Base-by-base conservation (phyloP, 1,140 invertebrate species). In the Sesamia nonagrioides region DNA sequence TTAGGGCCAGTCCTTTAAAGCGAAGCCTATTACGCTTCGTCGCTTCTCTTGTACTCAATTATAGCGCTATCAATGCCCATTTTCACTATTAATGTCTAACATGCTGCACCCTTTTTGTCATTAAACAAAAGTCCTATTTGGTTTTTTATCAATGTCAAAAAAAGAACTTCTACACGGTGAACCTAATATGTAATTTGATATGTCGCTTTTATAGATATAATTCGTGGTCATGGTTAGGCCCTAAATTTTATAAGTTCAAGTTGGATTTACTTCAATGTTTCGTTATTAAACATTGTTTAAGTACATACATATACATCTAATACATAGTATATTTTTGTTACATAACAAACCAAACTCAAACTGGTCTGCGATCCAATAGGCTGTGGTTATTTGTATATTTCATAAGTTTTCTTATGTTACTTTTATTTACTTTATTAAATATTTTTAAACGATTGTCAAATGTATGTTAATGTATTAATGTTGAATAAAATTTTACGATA, bases 331-430 rank as follows among this genome's bases (percentile, higher is more conserved):
- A 68, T 77, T 71, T 76, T 58, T 58, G 76, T 77, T 69, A 77
- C 52, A 60, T 71, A 78, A 78, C 35, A 85, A 86, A 90, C 84
- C 85, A 84, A 91, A 88, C 78, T 82, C 58, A 76, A 86, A 91
- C 88, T 89, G 84, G 85, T 92, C 91, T 94, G 91, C 92, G 92
- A 94, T 94, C 87, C 86, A 89, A 92, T 91, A 92, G 92, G 92
- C 92, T 94, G 92, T 94, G 92, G 88, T 92, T 87, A 89, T 89
- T 82, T 91, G 85, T 89, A 84, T 82, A 88, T 88, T 79, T 86
- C 88, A 80, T 88, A 87, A 84, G 85, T 86, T 88, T 82, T 89
- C 78, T 85, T 88, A 82, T 88, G 82, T 89, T 91, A 79, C 76
- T 84, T 83, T 86, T 79, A 84, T 60, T 79, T 84, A 78, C 73